A percentile compares a stretch with the other conserved stretches of the same genome.
Evolutionary conservation across 2,797 vertebrate species (phyloP).

Genomic region (Pseudomugil tenellus): DNA sequence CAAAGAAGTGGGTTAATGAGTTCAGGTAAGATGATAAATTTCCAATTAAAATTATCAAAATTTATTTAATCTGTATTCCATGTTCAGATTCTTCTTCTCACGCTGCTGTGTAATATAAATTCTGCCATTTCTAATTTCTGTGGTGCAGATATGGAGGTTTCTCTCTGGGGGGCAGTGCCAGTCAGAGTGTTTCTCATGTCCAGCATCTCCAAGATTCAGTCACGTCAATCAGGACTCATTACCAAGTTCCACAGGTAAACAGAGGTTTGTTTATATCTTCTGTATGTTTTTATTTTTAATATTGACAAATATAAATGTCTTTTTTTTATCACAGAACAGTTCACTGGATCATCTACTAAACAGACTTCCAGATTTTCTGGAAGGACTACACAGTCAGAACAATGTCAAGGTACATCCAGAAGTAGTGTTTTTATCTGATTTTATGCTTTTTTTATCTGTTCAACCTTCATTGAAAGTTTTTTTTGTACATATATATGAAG

Average conservation of each 20-base stretch:
- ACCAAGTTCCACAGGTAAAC: conserved; percentile 76
- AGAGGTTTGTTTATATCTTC: not conserved
- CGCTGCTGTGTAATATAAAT: not conserved
- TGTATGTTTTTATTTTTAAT: not conserved
- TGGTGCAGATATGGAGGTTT: conserved; percentile 89
- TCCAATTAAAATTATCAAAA: not conserved
- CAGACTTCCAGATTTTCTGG: conserved; percentile 80
- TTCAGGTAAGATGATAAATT: conserved; percentile 83
- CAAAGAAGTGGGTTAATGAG: conserved; percentile 93
- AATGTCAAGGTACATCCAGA: conserved; percentile 85
- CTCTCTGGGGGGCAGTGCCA: conserved; percentile 83
- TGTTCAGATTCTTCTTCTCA: not conserved
- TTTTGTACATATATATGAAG: not conserved
- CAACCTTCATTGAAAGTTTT: not conserved
- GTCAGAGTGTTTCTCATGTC: conserved; percentile 61
- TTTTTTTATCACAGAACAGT: conserved; percentile 77
- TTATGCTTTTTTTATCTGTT: not conserved
- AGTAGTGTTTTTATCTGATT: not conserved
- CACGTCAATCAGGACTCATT: conserved; percentile 71
- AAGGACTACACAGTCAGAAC: conserved; percentile 73
- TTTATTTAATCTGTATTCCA: no score
- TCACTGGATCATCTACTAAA: conserved; percentile 79
- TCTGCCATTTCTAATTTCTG: not conserved
- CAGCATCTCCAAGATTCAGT: conserved; percentile 66
- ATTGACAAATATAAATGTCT: conserved; percentile 5